Evolutionary conservation across 2,797 vertebrate species (phyloP).

Genomic region (Psittacula echo): DNA sequence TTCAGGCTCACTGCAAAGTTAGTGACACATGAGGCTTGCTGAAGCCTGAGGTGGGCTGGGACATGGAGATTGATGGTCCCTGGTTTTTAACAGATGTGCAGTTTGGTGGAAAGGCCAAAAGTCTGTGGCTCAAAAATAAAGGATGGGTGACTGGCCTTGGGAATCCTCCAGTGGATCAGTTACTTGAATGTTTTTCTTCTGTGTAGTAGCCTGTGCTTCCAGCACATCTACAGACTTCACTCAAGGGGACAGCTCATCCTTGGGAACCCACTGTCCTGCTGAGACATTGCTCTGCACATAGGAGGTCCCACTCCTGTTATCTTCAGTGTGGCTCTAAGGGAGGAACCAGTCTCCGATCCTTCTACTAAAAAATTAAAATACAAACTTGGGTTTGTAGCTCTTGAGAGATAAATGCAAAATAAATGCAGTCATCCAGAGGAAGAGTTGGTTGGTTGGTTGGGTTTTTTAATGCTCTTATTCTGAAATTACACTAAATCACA

Average conservation of each 20-base stretch:
- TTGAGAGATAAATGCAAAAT: not conserved
- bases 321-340: not conserved
- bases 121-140: not conserved
- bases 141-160: not conserved
- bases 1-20: constrained; percentile 65
- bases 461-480: not conserved
- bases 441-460: not conserved
- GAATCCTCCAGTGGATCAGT: constrained; percentile 21
- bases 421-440: not conserved
- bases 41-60: constrained; percentile 40
- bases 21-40: constrained; percentile 55
- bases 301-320: not conserved
- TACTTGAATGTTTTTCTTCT: not conserved
- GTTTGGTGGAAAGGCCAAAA: constrained; percentile 11
- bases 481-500: not conserved
- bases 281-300: rapidly evolving
- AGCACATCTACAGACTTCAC: not conserved
- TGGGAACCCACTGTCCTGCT: not conserved
- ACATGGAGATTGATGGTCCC: not conserved
- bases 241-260: not conserved
- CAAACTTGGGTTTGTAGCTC: not conserved
- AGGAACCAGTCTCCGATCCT: not conserved
- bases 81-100: constrained; percentile 50
- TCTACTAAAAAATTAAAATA: not conserved
- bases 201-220: not conserved